These are phyloP conservation scores for Sussaba pulchella DNA, from an alignment of 2,888 invertebrate genomes.

Conservation along the genomic window DNA sequence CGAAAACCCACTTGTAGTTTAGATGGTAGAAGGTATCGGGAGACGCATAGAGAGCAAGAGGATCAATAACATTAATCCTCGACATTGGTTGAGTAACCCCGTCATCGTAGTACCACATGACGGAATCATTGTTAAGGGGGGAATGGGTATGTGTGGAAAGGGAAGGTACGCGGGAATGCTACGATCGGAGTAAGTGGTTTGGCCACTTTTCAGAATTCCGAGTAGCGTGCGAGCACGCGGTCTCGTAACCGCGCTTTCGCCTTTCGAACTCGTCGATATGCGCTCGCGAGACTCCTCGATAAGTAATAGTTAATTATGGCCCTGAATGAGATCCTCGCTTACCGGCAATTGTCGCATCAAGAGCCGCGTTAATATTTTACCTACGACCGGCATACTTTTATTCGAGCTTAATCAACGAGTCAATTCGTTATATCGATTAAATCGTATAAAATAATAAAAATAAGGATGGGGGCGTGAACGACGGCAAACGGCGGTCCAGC, in stretches of 20 bases:
- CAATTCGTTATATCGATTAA: too few species aligned
- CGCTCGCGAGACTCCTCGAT: conserved; percentile 58
- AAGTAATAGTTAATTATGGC: conserved; percentile 61
- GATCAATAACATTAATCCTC: conserved; percentile 60
- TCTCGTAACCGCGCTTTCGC: conserved; percentile 46
- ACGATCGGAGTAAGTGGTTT: conserved; percentile 68
- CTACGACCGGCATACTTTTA: too few species aligned
- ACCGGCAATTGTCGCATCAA: conserved; percentile 6
- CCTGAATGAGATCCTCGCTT: conserved; percentile 3
- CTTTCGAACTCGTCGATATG: conserved; percentile 56
- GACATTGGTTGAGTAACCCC: conserved; percentile 64
- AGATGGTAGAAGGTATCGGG: neutral
- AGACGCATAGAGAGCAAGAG: neutral
- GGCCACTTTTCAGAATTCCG: conserved; percentile 68
- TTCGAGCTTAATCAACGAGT: too few species aligned
- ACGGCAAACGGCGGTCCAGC: too few species aligned
- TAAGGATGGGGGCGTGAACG: too few species aligned
- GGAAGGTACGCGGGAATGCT: conserved; percentile 63
- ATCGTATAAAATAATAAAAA: too few species aligned
- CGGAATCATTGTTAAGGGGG: conserved; percentile 27
- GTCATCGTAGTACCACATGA: conserved; percentile 63
- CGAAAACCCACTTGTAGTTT: neutral
- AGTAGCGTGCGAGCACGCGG: conserved; percentile 29
- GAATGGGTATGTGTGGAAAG: conserved; percentile 37
- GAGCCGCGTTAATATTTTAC: neutral